Evolutionary conservation across 2,797 vertebrate genomes (phyloP).

Genomic region (Phoebastria nigripes): DNA sequence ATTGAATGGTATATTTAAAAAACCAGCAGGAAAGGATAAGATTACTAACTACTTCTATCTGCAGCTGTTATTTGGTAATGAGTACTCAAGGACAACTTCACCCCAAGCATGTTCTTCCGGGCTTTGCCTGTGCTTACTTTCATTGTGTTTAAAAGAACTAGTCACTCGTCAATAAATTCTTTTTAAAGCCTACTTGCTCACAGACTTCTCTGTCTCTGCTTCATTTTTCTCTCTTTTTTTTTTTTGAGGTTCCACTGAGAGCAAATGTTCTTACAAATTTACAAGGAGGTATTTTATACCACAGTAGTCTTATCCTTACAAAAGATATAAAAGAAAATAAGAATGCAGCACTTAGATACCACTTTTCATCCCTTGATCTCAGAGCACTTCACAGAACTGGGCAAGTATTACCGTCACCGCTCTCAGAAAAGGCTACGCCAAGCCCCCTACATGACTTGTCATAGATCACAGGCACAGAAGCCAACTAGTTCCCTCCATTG

Average conservation of each 20-base stretch:
- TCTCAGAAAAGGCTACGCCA: neutral
- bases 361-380: neutral
- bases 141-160: neutral
- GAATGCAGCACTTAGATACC: neutral
- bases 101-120: neutral
- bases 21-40: neutral
- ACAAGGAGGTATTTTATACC: neutral
- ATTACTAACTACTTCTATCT: neutral
- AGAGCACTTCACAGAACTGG: neutral
- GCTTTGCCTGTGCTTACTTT: neutral
- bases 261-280: neutral
- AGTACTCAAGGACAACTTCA: neutral
- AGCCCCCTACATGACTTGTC: neutral
- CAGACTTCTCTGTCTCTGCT: neutral
- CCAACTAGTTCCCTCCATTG: neutral
- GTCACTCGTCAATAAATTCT: neutral
- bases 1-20: neutral
- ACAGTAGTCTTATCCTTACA: neutral
- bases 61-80: neutral
- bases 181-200: neutral
- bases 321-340: neutral
- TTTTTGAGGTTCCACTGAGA: neutral
- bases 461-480: neutral
- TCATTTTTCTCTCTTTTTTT: neutral
- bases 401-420: neutral